These are phyloP conservation scores for Melitaea cinxia DNA, from an alignment of 1,140 invertebrate species.

Conservation along the genomic window DNA sequence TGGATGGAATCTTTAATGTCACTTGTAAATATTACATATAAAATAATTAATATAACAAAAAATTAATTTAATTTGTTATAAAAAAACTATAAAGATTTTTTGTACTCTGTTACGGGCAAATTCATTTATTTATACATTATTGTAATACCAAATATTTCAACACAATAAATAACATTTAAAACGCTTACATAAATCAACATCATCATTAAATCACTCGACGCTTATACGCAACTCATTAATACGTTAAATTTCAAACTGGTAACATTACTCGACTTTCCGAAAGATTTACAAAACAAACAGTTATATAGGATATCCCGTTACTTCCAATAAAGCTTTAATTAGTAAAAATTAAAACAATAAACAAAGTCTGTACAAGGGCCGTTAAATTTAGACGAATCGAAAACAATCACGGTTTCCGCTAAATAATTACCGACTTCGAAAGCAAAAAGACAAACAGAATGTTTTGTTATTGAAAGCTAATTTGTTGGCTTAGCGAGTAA, in stretches of 20 bases:
- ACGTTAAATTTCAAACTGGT: conserved; percentile 4
- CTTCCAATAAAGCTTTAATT: conserved; percentile 41
- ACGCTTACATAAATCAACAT: not conserved
- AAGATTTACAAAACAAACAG: conserved; percentile 6
- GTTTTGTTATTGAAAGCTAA: conserved; percentile 62
- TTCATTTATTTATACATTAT: no score
- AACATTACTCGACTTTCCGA: not conserved
- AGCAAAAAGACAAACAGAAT: conserved; percentile 63
- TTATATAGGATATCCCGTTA: conserved; percentile 37
- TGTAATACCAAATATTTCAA: no score
- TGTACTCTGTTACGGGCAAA: no score
- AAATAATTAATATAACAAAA: no score
- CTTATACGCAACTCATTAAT: not conserved
- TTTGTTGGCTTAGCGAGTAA: conserved; percentile 69
- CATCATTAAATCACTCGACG: not conserved
- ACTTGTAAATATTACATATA: no score
- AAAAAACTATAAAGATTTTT: no score
- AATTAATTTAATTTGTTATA: no score
- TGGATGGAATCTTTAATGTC: no score
- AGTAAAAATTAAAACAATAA: conserved; percentile 41
- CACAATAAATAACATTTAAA: not conserved
- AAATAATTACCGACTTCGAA: conserved; percentile 51
- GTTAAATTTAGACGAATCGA: conserved; percentile 50
- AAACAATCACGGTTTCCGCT: conserved; percentile 61
- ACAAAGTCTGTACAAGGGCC: conserved; percentile 23